Conservation (phyloP, 2,797 vertebrate genomes). For the Malacoraja senta region DNA sequence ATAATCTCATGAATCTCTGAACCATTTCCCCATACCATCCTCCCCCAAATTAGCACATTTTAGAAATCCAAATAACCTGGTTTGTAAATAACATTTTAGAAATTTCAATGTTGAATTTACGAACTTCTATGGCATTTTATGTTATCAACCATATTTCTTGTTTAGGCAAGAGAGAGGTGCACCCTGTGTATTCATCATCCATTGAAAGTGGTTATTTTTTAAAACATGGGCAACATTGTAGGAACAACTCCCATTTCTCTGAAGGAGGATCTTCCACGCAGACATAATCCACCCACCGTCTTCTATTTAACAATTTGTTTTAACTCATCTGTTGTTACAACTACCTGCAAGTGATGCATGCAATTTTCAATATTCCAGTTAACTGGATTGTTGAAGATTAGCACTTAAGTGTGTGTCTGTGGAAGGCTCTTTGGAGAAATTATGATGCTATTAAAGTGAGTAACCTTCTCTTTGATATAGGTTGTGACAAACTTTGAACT, state of each 20-base stretch:
- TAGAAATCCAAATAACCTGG: too few species aligned
- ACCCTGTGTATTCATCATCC: not conserved
- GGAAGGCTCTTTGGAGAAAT: not conserved
- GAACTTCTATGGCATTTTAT: not conserved
- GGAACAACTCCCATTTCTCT: constrained; percentile 8
- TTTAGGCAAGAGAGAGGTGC: not conserved
- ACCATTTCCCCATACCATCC: too few species aligned
- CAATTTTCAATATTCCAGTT: constrained; percentile 11
- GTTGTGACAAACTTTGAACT: not conserved
- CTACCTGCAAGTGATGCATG: not conserved
- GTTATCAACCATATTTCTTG: not conserved
- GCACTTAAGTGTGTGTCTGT: not conserved
- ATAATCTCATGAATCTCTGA: not conserved
- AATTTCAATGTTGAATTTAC: not conserved
- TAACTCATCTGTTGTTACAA: constrained; percentile 11
- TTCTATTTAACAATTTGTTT: constrained; percentile 2
- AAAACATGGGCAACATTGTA: too few species aligned
- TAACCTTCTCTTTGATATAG: not conserved
- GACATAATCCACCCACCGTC: constrained; percentile 11
- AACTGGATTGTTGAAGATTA: not conserved
- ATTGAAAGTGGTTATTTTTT: not conserved
- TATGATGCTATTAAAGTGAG: not conserved
- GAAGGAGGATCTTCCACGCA: constrained; percentile 20
- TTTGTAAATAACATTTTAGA: too few species aligned
- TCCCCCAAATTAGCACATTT: too few species aligned